Base-by-base conservation (phyloP, 2,797 vertebrate species). In the Enteromius paludinosus region DNA sequence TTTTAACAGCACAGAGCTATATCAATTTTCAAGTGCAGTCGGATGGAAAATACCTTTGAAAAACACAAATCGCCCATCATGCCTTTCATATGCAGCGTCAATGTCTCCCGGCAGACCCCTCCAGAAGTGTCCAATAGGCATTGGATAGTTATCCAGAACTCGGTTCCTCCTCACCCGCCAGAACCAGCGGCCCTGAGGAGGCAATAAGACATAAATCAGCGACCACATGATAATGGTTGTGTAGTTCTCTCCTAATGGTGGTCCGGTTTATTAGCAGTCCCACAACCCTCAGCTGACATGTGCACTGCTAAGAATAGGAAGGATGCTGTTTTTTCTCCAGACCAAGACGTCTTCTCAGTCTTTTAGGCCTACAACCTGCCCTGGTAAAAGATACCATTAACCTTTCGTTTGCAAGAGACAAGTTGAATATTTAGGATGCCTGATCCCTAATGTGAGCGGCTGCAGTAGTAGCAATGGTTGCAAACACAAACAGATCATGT, bases 91-190 rank as follows among this genome's bases (percentile, higher is more conserved):
- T 23, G 96, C 97, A 0, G 98, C 96, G 0, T 97, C 96, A 0
- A 99, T 97, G 92, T 99, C 96, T 33, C 96, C 92, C 0, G 97
- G 98, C 5, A 99, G 95, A 11, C 98, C 98, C 33, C 97, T 95
- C 98, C 98, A 99, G 92, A 99, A 99, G 89, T 99, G 97, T 3
- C 96, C 92, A 0, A 99, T 98, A 82, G 97, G 97, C 98, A 99
- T 99, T 43, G 98, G 98, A 86, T 99, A 99, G 88, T 98, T 98
- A 92, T 98, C 97, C 88, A 99, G 92, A 62, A 99, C 97, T 2
- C 97, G 94, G 92, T 99, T 99, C 85, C 96, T 95, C 64, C 97
- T 95, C 2, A 99, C 97, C 71, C 98, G 94, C 98, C 98, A 99
- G 92, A 99, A 99, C 98, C 98, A 99, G 30, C 93, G 95, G 45